These are phyloP conservation scores for Patella pellucida DNA, from an alignment of 2,888 invertebrate genomes.

Conservation along the genomic window DNA sequence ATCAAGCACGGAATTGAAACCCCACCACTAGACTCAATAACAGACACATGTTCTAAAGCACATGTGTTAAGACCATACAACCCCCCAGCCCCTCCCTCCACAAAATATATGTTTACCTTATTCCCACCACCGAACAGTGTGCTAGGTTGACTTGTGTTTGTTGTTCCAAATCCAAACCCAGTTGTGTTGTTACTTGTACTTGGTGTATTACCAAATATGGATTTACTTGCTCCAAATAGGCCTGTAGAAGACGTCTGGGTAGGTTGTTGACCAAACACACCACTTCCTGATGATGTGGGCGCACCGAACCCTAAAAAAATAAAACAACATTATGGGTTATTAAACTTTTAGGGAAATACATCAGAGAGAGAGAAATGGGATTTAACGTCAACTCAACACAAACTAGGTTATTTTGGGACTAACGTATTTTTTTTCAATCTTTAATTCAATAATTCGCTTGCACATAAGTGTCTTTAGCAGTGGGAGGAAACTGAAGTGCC, in stretches of 20 bases:
- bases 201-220: conserved; percentile 74
- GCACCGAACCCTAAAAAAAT: conserved; percentile 40
- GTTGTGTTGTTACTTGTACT: conserved; percentile 42
- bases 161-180: conserved; percentile 48
- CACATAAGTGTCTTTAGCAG: too few species aligned
- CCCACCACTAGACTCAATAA: not conserved
- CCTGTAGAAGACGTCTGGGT: conserved; percentile 29
- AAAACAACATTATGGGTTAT: not conserved
- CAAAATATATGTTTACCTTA: conserved; percentile 20
- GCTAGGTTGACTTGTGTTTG: conserved; percentile 36
- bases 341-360: not conserved
- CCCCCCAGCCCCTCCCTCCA: too few species aligned
- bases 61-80: too few species aligned
- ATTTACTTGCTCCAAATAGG: conserved; percentile 70
- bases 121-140: conserved; percentile 50
- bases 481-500: too few species aligned
- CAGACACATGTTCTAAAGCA: not conserved
- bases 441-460: too few species aligned
- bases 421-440: too few species aligned
- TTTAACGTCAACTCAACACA: too few species aligned
- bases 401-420: too few species aligned
- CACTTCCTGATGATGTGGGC: conserved; percentile 31
- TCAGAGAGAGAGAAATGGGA: too few species aligned
- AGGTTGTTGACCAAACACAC: conserved; percentile 20
- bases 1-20: too few species aligned